Conservation (phyloP, 1,140 invertebrate genomes). For the Drosophila sp. region DNA sequence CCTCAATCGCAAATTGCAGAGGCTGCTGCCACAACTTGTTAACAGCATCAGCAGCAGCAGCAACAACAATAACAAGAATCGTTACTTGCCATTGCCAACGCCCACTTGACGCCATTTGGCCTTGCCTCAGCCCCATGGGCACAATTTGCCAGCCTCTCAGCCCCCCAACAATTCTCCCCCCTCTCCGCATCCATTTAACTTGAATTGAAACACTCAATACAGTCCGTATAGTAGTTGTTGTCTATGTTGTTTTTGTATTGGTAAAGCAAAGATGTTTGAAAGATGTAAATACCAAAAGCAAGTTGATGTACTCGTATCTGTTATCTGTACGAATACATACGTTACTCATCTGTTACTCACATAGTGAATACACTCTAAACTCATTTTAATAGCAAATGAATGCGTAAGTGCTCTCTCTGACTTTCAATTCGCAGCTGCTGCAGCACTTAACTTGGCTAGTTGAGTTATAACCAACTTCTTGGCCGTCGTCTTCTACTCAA, state of each 20-base stretch:
- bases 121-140: constrained; percentile 34
- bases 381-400: constrained; percentile 50
- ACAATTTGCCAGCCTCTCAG: constrained; percentile 35
- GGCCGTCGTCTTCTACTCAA: neutral
- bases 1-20: constrained; percentile 37
- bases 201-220: constrained; percentile 46
- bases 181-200: constrained; percentile 6
- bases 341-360: constrained; percentile 1
- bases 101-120: constrained; percentile 53
- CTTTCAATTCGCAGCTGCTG: constrained; percentile 9
- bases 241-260: constrained; percentile 24
- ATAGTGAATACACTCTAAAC: constrained; percentile 16
- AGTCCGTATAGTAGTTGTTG: neutral
- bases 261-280: constrained; percentile 21
- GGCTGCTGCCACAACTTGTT: constrained; percentile 42
- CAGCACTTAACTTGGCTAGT: constrained; percentile 23
- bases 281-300: constrained; percentile 43
- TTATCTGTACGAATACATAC: too few species aligned
- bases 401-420: constrained; percentile 27
- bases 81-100: constrained; percentile 24
- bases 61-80: constrained; percentile 10
- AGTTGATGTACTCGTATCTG: constrained; percentile 14
- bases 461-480: constrained; percentile 6
- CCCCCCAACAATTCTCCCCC: too few species aligned
- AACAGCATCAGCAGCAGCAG: constrained; percentile 34